phyloP scores from a whole-genome alignment of 1,140 invertebrate genomes.

The Agraylea sexmaculata region DNA sequence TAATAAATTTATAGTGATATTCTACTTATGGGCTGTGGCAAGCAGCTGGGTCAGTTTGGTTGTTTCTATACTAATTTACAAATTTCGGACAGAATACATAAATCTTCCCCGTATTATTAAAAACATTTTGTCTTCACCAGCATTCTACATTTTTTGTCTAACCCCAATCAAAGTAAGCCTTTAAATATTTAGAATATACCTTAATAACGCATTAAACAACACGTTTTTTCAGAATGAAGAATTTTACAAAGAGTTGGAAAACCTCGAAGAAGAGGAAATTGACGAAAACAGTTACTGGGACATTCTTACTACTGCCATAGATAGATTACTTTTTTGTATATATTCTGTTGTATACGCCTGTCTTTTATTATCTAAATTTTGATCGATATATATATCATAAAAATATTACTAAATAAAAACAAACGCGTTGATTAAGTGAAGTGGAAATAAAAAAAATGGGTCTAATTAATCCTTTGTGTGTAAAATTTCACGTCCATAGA shows the following conservation, averaged over 20 bases:
- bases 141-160: slow-evolving; percentile 1
- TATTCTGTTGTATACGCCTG: slow-evolving; percentile 6
- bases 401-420: too few species aligned
- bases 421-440: too few species aligned
- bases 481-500: too few species aligned
- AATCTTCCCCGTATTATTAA: slow-evolving; percentile 8
- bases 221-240: slow-evolving; percentile 12
- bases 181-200: not conserved
- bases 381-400: too few species aligned
- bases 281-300: slow-evolving; percentile 10
- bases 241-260: slow-evolving; percentile 5
- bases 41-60: slow-evolving; percentile 14
- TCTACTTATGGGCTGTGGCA: slow-evolving; percentile 14
- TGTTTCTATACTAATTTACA: slow-evolving; percentile 5
- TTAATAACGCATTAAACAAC: not conserved
- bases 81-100: slow-evolving; percentile 2
- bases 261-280: slow-evolving; percentile 4
- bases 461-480: too few species aligned
- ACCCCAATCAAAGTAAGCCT: slow-evolving; percentile 8
- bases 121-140: not conserved
- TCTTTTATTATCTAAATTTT: too few species aligned
- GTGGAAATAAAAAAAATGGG: too few species aligned
- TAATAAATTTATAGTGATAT: slow-evolving; percentile 11
- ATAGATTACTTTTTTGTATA: slow-evolving; percentile 12
- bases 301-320: slow-evolving; percentile 6